Conservation (phyloP, 2,113 vertebrate species). For the Nannospalax galili region DNA sequence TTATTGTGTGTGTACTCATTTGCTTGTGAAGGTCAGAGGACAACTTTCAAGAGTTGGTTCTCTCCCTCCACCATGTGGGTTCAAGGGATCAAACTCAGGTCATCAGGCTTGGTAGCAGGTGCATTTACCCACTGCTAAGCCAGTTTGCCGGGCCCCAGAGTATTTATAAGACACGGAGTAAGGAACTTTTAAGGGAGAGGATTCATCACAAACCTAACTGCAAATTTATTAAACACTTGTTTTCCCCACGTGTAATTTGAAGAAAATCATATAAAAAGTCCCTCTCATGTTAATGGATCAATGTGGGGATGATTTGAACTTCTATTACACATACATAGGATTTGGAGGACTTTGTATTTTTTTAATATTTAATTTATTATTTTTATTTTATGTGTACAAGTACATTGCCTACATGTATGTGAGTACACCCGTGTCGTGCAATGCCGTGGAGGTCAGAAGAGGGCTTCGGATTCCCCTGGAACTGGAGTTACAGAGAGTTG, state of each 20-base stretch:
- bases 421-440: too few relatives aligned
- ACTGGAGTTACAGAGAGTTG: too few relatives aligned
- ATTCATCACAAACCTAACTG: not conserved
- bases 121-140: not conserved
- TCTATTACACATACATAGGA: not conserved
- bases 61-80: not conserved
- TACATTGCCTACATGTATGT: too few relatives aligned
- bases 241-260: not conserved
- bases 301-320: not conserved
- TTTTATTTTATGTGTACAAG: not conserved
- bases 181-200: not conserved
- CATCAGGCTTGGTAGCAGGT: not conserved
- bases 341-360: not conserved
- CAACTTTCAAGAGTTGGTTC: not conserved
- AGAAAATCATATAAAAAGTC: not conserved
- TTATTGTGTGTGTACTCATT: not conserved
- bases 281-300: not conserved
- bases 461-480: too few relatives aligned
- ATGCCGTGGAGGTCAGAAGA: too few relatives aligned
- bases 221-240: not conserved
- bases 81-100: not conserved
- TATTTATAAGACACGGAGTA: not conserved
- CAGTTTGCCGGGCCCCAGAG: not conserved
- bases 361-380: not conserved
- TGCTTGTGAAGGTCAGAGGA: not conserved